These are phyloP conservation scores for Brachypalpus laphriformis DNA, from an alignment of 2,888 invertebrate genomes.

Conservation along the genomic window DNA sequence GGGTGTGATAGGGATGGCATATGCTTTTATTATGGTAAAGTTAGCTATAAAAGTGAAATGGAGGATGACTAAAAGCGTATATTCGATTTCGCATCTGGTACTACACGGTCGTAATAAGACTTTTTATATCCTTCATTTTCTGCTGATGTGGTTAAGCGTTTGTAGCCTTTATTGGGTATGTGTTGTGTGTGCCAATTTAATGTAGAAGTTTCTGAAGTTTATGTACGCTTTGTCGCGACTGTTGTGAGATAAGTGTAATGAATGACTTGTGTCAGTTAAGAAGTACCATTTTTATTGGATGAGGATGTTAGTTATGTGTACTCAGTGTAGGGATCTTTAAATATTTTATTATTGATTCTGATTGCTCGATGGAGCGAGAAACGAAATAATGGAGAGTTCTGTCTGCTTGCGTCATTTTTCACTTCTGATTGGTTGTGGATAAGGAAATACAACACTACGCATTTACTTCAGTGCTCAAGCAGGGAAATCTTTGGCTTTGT, in stretches of 20 bases:
- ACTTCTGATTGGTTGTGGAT: background rate
- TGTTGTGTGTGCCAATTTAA: constrained; percentile 14
- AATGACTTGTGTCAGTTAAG: constrained; percentile 28
- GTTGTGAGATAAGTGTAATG: constrained; percentile 36
- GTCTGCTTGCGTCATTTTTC: background rate
- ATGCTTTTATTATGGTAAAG: constrained; percentile 5
- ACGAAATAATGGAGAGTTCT: background rate
- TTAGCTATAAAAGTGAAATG: constrained; percentile 36
- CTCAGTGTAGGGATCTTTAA: background rate
- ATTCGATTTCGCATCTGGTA: constrained; percentile 25
- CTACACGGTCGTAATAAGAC: constrained; percentile 20
- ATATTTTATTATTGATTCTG: constrained; percentile 17
- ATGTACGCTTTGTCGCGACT: constrained; percentile 41
- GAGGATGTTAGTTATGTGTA: constrained; percentile 6
- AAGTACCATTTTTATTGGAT: constrained; percentile 11
- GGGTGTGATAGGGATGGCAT: background rate
- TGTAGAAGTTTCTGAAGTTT: constrained; percentile 37
- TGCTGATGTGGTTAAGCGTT: constrained; percentile 23
- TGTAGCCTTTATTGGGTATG: background rate
- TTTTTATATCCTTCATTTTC: constrained; percentile 37
- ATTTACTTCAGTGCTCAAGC: background rate
- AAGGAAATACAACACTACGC: background rate
- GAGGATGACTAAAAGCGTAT: constrained; percentile 17
- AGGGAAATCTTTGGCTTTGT: background rate
- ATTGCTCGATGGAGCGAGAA: background rate